A percentile compares a stretch with the other conserved stretches of the same genome.
phyloP scores from a whole-genome alignment of 1,140 invertebrate genomes.

The Trypoxylus dichotomus region DNA sequence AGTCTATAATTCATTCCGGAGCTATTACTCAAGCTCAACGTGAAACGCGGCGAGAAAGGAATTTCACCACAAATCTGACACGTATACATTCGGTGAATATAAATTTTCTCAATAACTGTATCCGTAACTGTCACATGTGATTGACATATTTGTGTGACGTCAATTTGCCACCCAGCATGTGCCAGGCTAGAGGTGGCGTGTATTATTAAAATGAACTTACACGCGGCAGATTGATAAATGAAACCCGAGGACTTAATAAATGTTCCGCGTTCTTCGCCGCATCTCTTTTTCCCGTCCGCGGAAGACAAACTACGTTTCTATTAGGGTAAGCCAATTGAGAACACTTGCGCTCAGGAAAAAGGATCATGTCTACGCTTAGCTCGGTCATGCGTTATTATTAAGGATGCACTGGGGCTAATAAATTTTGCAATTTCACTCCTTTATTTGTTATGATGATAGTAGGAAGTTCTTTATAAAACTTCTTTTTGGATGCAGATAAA shows the following conservation, averaged over 20 bases:
- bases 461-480: too few species aligned
- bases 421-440: neutral
- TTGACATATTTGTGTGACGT: constrained; percentile 38
- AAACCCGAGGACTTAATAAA: constrained; percentile 34
- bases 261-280: constrained; percentile 27
- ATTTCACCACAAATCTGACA: constrained; percentile 33
- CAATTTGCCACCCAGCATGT: constrained; percentile 32
- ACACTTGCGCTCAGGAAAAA: constrained; percentile 17
- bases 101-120: constrained; percentile 27
- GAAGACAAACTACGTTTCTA: constrained; percentile 26
- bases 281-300: constrained; percentile 22
- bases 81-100: constrained; percentile 24
- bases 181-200: constrained; percentile 25
- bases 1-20: constrained; percentile 17
- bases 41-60: constrained; percentile 23
- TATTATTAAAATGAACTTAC: constrained; percentile 38
- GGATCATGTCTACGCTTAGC: constrained; percentile 1
- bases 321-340: constrained; percentile 28
- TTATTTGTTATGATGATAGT: neutral
- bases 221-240: constrained; percentile 35
- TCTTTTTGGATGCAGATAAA: too few species aligned
- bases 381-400: constrained; percentile 22
- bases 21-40: constrained; percentile 14
- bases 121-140: constrained; percentile 34
- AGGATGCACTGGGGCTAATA: neutral